Evolutionary conservation across 2,888 invertebrate species (phyloP).

Genomic region (Antheraea yamamai): DNA sequence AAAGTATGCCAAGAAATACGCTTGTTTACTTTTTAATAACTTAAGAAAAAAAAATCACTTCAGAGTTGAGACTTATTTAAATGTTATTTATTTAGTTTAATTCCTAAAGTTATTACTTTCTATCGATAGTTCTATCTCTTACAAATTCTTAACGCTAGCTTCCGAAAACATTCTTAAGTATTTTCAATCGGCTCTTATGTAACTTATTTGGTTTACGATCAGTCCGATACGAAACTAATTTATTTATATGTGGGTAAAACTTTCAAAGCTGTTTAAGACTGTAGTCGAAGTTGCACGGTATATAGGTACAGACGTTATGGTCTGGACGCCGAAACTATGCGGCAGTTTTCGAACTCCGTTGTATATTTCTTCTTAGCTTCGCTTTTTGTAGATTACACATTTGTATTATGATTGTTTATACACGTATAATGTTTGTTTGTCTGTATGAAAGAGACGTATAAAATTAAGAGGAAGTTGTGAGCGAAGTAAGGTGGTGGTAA

Average conservation of each 20-base stretch:
- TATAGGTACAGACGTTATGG: background rate
- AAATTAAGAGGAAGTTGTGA: no score
- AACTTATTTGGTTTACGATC: background rate
- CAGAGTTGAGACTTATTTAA: no score
- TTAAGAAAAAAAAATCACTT: no score
- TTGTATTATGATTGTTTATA: background rate
- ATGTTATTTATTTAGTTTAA: no score
- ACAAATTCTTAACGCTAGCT: background rate
- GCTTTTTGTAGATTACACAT: background rate
- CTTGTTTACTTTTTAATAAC: no score
- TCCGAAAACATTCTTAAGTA: background rate
- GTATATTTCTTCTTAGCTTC: constrained; percentile 6
- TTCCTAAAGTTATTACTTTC: no score
- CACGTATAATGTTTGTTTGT: no score
- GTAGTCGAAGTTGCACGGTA: background rate
- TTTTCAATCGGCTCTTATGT: background rate
- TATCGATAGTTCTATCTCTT: background rate
- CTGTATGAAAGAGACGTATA: no score
- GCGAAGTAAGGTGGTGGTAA: no score
- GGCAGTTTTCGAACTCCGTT: constrained; percentile 8
- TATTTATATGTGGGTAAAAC: constrained; percentile 1
- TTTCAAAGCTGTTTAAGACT: background rate
- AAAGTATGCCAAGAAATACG: no score
- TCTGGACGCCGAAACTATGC: background rate
- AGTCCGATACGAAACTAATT: constrained; percentile 5